Conservation (phyloP, 2,888 invertebrate species). For the Cynaeus angustus region DNA sequence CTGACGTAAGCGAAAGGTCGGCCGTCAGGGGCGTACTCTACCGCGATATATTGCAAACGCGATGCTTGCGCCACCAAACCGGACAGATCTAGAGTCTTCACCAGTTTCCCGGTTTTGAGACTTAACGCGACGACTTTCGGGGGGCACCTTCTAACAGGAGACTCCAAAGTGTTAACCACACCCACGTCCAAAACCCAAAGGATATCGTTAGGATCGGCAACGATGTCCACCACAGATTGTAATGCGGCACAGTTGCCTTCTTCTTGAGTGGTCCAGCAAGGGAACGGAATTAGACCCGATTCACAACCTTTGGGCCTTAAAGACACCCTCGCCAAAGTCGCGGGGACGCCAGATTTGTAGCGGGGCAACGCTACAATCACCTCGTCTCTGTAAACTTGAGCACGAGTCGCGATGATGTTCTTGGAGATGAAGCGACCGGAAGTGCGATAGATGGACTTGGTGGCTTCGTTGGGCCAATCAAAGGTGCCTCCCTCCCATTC, state of each 20-base stretch:
- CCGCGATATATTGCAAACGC: conserved; percentile 80
- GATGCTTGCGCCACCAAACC: conserved; percentile 75
- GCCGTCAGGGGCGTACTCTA: conserved; percentile 79
- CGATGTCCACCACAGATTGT: conserved; percentile 82
- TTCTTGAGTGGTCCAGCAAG: conserved; percentile 78
- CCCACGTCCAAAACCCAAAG: conserved; percentile 85
- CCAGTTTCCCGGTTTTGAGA: conserved; percentile 72
- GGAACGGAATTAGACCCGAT: conserved; percentile 76
- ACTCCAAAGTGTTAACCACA: conserved; percentile 79
- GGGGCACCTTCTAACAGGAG: conserved; percentile 78
- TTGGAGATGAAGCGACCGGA: conserved; percentile 75
- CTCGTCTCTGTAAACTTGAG: conserved; percentile 75
- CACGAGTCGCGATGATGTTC: conserved; percentile 77
- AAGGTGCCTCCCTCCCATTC: conserved; percentile 68
- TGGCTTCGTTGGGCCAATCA: conserved; percentile 66
- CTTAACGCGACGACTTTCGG: conserved; percentile 76
- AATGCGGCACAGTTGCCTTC: conserved; percentile 78
- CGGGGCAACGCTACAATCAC: conserved; percentile 76
- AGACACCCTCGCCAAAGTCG: conserved; percentile 77
- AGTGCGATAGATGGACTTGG: conserved; percentile 74
- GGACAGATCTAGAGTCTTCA: conserved; percentile 78
- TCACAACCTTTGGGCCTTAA: conserved; percentile 72
- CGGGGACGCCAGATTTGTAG: conserved; percentile 79
- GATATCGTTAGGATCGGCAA: conserved; percentile 77
- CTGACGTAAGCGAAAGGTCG: conserved; percentile 79